A percentile compares a stretch with the other conserved stretches of the same genome.
Evolutionary conservation across 1,140 invertebrate genomes (phyloP).

Genomic region (Chionoecetes opilio): DNA sequence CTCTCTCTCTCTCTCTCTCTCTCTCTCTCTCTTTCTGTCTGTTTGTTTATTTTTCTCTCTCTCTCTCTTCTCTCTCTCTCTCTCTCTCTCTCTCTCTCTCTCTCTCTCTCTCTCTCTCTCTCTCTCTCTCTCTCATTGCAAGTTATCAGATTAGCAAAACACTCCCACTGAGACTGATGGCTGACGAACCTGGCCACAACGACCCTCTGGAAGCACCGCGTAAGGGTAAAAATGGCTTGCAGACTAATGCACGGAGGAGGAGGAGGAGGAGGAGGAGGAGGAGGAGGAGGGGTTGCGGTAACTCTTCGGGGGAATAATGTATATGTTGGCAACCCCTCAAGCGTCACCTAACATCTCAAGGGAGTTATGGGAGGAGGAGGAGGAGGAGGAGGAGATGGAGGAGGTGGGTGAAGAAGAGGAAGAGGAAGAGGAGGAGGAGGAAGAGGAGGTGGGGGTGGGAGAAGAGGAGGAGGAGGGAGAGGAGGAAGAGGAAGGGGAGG

Average conservation of each 20-base stretch:
- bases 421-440: background rate
- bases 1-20: constrained; percentile 31
- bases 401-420: background rate
- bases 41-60: background rate
- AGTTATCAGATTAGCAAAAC: constrained; percentile 51
- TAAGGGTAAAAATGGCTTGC: constrained; percentile 29
- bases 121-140: background rate
- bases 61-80: background rate
- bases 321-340: constrained; percentile 47
- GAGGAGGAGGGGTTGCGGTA: background rate
- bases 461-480: too few relatives aligned
- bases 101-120: background rate
- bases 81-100: background rate
- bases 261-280: constrained; percentile 33
- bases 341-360: constrained; percentile 51
- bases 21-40: background rate
- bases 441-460: too few relatives aligned
- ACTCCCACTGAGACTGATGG: background rate
- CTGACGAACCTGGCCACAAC: background rate
- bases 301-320: constrained; percentile 54
- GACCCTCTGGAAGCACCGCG: background rate
- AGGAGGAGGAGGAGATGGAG: constrained; percentile 7
- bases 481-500: too few relatives aligned
- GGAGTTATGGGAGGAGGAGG: constrained; percentile 49
- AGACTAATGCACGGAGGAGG: background rate